These are phyloP conservation scores for Orchesella flavescens DNA, from an alignment of 2,888 invertebrate genomes.

Conservation along the genomic window DNA sequence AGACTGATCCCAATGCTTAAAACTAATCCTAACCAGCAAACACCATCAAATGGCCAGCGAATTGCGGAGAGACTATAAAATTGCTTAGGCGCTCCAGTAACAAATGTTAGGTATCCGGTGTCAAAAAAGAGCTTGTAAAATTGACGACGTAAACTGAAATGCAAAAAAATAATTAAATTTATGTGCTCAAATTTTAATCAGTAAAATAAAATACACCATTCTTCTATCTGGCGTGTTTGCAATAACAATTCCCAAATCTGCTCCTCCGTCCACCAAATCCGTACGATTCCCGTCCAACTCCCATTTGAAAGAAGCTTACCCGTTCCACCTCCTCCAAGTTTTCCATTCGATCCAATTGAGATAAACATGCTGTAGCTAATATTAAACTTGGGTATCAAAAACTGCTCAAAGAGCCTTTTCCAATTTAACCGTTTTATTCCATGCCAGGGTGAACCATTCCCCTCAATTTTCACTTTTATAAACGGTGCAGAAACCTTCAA, in stretches of 20 bases:
- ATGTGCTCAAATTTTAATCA: too few species aligned
- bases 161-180: too few species aligned
- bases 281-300: conserved; percentile 53
- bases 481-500: neutral
- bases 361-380: conserved; percentile 57
- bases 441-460: too few species aligned
- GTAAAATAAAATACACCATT: too few species aligned
- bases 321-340: conserved; percentile 51
- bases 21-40: conserved; percentile 2
- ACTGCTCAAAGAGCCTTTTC: neutral
- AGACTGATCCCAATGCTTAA: neutral
- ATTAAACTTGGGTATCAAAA: conserved; percentile 4
- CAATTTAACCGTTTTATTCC: neutral
- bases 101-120: conserved; percentile 56
- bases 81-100: conserved; percentile 38
- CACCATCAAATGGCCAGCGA: conserved; percentile 36
- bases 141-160: neutral
- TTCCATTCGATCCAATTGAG: conserved; percentile 27
- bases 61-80: conserved; percentile 28
- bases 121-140: neutral
- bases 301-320: conserved; percentile 52
- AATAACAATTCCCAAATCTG: conserved; percentile 43
- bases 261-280: conserved; percentile 33
- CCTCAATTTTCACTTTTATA: neutral
- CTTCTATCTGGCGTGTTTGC: conserved; percentile 39